Evolutionary conservation across 2,888 invertebrate genomes (phyloP).

Genomic region (Melanchra persicariae): DNA sequence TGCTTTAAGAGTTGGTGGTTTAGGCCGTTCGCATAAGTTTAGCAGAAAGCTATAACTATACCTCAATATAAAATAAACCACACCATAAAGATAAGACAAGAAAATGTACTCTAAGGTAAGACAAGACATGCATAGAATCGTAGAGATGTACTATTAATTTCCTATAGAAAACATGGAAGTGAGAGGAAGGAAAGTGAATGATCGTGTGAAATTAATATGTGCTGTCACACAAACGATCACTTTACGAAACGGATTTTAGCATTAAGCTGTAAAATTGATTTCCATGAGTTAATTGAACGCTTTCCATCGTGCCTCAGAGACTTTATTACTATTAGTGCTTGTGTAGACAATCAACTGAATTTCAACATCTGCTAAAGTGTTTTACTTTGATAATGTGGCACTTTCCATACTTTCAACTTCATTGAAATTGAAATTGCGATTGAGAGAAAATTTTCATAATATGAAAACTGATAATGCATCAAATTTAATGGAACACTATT

Average conservation of each 20-base stretch:
- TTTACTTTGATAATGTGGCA: neutral
- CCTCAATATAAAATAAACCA: no score
- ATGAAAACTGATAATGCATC: no score
- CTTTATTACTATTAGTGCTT: neutral
- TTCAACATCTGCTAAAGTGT: neutral
- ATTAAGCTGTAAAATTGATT: constrained; percentile 46
- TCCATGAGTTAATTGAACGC: constrained; percentile 17
- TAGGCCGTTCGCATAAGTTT: no score
- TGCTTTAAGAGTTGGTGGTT: no score
- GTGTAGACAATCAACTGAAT: neutral
- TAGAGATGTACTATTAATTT: constrained; percentile 29
- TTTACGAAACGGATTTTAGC: constrained; percentile 33
- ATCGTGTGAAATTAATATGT: constrained; percentile 54
- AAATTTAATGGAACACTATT: constrained; percentile 8
- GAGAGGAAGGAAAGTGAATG: constrained; percentile 56
- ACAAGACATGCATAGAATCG: constrained; percentile 19
- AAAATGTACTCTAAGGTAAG: neutral
- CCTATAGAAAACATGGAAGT: constrained; percentile 46
- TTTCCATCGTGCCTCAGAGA: constrained; percentile 9
- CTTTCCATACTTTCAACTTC: no score
- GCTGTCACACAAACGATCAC: constrained; percentile 26
- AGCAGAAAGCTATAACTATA: no score
- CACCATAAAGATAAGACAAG: no score
- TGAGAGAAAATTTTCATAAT: no score
- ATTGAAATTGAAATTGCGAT: no score